These are phyloP conservation scores for Drosophila rhopaloa DNA, from an alignment of 1,140 invertebrate genomes.

Conservation along the genomic window DNA sequence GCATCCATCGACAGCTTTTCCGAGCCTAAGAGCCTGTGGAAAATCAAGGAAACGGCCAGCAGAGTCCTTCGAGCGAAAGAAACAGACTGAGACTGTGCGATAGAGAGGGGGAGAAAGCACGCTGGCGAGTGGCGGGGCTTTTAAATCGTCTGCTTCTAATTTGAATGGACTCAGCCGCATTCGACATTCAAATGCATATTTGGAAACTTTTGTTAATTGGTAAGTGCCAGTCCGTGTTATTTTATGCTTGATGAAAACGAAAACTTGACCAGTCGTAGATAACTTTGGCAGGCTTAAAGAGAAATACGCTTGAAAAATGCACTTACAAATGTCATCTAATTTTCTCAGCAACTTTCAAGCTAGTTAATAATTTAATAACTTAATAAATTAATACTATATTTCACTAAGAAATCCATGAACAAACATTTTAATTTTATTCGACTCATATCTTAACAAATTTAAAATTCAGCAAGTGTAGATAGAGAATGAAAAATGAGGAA, in stretches of 20 bases:
- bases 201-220: conserved; percentile 85
- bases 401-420: too few species aligned
- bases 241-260: conserved; percentile 45
- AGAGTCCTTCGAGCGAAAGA: conserved; percentile 10
- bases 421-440: too few species aligned
- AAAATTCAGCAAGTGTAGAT: background rate
- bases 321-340: too few species aligned
- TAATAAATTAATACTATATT: background rate
- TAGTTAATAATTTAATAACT: background rate
- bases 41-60: background rate
- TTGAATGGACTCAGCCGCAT: conserved; percentile 84
- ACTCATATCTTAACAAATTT: background rate
- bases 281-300: background rate
- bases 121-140: conserved; percentile 46
- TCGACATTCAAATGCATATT: conserved; percentile 84
- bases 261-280: conserved; percentile 41
- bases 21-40: conserved; percentile 26
- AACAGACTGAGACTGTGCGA: conserved; percentile 9
- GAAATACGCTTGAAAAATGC: conserved; percentile 8
- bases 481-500: conserved; percentile 18
- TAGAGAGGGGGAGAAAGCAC: conserved; percentile 13
- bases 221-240: conserved; percentile 71
- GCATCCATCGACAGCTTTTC: conserved; percentile 63
- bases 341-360: too few species aligned
- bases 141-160: conserved; percentile 74